These are phyloP conservation scores for Centropus unirufus DNA, from an alignment of 2,113 vertebrate genomes.

Conservation along the genomic window DNA sequence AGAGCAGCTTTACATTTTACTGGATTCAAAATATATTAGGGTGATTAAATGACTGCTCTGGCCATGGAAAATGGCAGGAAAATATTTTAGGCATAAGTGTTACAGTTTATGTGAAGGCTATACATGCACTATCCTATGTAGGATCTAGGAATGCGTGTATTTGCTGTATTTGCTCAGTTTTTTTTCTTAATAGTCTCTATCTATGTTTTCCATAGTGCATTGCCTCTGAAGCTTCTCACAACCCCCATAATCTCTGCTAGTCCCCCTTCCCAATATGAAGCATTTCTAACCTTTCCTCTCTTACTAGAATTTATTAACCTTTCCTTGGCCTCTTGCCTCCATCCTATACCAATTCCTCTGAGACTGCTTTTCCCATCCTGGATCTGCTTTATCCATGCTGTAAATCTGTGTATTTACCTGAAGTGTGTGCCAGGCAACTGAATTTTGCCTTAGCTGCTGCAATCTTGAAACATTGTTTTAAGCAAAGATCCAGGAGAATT, in stretches of 20 bases:
- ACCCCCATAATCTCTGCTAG: not conserved
- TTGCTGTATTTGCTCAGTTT: not conserved
- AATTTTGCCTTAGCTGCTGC: not conserved
- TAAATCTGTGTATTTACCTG: not conserved
- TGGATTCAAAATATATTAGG: not conserved
- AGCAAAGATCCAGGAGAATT: not conserved
- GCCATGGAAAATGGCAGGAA: not conserved
- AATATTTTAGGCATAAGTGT: not conserved
- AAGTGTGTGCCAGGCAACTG: not conserved
- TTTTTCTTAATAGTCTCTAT: not conserved
- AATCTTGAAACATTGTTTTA: not conserved
- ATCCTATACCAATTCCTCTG: not conserved
- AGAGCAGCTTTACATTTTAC: not conserved
- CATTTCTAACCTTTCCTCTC: not conserved
- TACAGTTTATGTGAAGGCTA: not conserved
- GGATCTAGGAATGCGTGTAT: not conserved
- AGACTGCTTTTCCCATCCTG: not conserved
- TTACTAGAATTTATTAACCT: not conserved
- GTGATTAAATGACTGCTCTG: not conserved
- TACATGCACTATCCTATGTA: not conserved
- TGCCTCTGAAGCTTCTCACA: rapidly evolving
- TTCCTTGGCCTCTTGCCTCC: not conserved
- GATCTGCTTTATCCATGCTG: not conserved
- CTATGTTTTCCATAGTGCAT: not conserved
- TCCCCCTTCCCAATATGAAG: not conserved